Evolutionary conservation across 2,888 invertebrate genomes (phyloP).

Genomic region (Dynastes tityus): DNA sequence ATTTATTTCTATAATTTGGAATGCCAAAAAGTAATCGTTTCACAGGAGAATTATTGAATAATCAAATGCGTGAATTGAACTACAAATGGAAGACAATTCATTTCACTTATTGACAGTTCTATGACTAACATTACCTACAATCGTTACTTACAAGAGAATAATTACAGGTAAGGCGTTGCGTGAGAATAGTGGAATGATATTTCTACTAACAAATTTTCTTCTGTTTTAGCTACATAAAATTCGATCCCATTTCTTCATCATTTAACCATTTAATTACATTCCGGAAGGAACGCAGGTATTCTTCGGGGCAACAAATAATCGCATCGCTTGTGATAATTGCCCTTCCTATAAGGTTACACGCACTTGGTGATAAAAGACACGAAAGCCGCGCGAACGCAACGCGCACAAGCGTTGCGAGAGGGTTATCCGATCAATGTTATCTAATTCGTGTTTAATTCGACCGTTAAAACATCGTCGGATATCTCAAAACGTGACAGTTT

Average conservation of each 20-base stretch:
- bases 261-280: slow-evolving; percentile 7
- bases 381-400: slow-evolving; percentile 14
- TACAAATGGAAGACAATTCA: too few relatives aligned
- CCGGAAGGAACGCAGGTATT: background rate
- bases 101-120: too few relatives aligned
- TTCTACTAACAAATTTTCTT: background rate
- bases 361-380: background rate
- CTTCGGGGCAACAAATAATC: background rate
- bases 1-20: too few relatives aligned
- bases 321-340: background rate
- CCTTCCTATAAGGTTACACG: slow-evolving; percentile 10
- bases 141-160: background rate
- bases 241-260: background rate
- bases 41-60: too few relatives aligned
- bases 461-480: slow-evolving; percentile 37
- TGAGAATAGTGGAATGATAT: background rate
- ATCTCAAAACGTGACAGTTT: slow-evolving; percentile 33
- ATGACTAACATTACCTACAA: too few relatives aligned
- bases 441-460: slow-evolving; percentile 39
- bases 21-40: too few relatives aligned
- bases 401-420: slow-evolving; percentile 24
- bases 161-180: background rate
- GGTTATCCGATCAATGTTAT: slow-evolving; percentile 28
- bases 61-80: too few relatives aligned
- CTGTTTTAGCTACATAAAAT: background rate